A percentile compares a stretch with the other conserved stretches of the same genome.
Conservation (phyloP, 2,888 invertebrate genomes). For the Nyleta sp. region DNA sequence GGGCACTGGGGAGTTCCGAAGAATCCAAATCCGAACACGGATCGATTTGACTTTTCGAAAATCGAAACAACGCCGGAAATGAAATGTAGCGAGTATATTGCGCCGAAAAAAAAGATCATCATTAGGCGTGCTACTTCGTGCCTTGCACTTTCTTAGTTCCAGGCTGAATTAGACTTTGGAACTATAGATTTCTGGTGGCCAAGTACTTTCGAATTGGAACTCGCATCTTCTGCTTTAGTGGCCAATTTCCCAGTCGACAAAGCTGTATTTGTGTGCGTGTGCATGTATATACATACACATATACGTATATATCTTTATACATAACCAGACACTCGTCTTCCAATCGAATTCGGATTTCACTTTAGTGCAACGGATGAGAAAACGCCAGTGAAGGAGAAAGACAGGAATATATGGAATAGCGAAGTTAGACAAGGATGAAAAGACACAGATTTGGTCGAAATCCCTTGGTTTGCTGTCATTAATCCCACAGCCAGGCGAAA, state of each 20-base stretch:
- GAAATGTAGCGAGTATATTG: no score
- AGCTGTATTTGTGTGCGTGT: constrained; percentile 24
- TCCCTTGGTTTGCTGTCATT: constrained; percentile 51
- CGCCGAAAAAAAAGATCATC: no score
- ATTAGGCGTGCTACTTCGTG: constrained; percentile 29
- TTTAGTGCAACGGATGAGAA: constrained; percentile 49
- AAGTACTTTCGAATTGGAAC: constrained; percentile 39
- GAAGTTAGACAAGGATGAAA: neutral
- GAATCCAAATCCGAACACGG: no score
- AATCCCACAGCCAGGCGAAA: constrained; percentile 52
- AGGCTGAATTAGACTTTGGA: constrained; percentile 40
- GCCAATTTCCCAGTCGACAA: constrained; percentile 56
- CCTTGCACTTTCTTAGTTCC: constrained; percentile 40
- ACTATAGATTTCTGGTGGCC: constrained; percentile 49
- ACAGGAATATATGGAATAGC: neutral
- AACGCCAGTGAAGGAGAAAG: constrained; percentile 20
- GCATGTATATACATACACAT: constrained; percentile 3
- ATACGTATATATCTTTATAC: constrained; percentile 1
- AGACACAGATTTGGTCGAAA: constrained; percentile 43
- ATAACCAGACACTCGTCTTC: constrained; percentile 30
- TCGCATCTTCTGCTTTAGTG: constrained; percentile 47
- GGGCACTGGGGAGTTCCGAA: no score
- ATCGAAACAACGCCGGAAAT: no score
- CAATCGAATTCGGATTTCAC: constrained; percentile 59
- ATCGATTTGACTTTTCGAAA: no score